A percentile compares a stretch with the other conserved stretches of the same genome.
phyloP scores from a whole-genome alignment of 92 coral and sea anemone genomes.

The Epizoanthus stellaris region DNA sequence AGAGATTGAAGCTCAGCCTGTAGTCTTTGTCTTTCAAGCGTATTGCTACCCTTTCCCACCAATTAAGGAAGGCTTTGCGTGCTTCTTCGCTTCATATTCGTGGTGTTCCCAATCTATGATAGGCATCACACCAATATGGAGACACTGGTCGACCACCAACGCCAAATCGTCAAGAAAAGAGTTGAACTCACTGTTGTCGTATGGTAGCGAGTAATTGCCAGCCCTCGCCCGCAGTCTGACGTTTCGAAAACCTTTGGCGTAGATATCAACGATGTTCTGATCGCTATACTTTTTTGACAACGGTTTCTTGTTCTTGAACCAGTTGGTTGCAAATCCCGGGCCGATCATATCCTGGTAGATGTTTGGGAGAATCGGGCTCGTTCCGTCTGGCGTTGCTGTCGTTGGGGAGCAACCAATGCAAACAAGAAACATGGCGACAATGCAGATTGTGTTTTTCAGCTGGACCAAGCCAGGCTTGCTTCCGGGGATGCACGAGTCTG shows the following conservation, averaged over 20 bases:
- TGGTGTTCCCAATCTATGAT: conserved; percentile 79
- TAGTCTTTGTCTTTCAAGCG: neutral
- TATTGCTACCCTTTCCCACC: conserved; percentile 77
- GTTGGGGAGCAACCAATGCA: neutral
- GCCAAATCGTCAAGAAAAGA: conserved; percentile 54
- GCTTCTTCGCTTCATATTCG: conserved; percentile 60
- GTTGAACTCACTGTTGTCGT: conserved; percentile 31
- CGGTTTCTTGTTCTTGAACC: neutral
- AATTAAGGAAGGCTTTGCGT: conserved; percentile 50
- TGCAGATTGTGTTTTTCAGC: no score
- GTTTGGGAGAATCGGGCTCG: conserved; percentile 20
- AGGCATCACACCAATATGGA: conserved; percentile 53
- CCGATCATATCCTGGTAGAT: conserved; percentile 46
- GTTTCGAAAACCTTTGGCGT: conserved; percentile 47
- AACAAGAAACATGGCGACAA: neutral
- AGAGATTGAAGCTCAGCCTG: no score
- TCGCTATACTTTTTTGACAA: conserved; percentile 45
- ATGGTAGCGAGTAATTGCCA: conserved; percentile 53
- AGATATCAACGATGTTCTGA: conserved; percentile 62
- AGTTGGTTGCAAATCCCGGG: conserved; percentile 54
- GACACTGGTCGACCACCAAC: conserved; percentile 65
- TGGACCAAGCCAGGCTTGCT: no score
- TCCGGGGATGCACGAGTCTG: no score
- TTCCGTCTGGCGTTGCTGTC: neutral
- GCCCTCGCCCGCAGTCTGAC: conserved; percentile 24